Percentiles rank a stretch among this genome's conserved stretches.
Conservation (phyloP, 2,888 invertebrate species). For the Caradrina kadenii region DNA sequence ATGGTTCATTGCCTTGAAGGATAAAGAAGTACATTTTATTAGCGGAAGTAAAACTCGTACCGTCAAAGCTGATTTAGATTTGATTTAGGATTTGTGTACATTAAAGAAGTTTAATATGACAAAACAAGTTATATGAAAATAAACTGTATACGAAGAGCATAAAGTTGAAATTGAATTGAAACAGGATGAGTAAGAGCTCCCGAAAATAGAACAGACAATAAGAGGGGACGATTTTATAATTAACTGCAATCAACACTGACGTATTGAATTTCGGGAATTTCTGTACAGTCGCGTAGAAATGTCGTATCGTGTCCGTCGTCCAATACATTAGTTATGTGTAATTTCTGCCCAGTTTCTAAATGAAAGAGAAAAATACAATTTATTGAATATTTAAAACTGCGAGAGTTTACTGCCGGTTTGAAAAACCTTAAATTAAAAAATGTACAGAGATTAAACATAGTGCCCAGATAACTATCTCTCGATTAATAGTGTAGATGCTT, state of each 20-base stretch:
- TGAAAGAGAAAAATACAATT: not conserved
- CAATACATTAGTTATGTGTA: slow-evolving; percentile 29
- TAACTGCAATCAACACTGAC: slow-evolving; percentile 91
- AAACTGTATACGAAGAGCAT: slow-evolving; percentile 43
- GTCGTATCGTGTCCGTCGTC: slow-evolving; percentile 27
- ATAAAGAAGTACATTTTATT: slow-evolving; percentile 84
- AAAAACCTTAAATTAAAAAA: too few species aligned
- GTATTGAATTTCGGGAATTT: slow-evolving; percentile 89
- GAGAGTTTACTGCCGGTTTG: too few species aligned
- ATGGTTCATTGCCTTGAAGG: slow-evolving; percentile 64
- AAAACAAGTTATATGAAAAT: slow-evolving; percentile 53
- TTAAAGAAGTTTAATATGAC: slow-evolving; percentile 78
- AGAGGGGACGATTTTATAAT: slow-evolving; percentile 90
- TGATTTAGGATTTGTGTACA: slow-evolving; percentile 84
- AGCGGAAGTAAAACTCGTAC: slow-evolving; percentile 83
- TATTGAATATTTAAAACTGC: not conserved
- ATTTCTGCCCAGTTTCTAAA: not conserved
- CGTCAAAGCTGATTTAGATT: slow-evolving; percentile 85
- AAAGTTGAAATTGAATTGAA: slow-evolving; percentile 49
- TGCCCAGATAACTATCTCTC: not conserved
- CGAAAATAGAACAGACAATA: slow-evolving; percentile 86
- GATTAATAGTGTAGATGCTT: too few species aligned
- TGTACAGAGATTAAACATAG: not conserved
- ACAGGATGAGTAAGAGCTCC: slow-evolving; percentile 43
- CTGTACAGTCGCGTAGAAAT: slow-evolving; percentile 73